Conservation (phyloP, 2,797 vertebrate species). For the Lerista edwardsae region DNA sequence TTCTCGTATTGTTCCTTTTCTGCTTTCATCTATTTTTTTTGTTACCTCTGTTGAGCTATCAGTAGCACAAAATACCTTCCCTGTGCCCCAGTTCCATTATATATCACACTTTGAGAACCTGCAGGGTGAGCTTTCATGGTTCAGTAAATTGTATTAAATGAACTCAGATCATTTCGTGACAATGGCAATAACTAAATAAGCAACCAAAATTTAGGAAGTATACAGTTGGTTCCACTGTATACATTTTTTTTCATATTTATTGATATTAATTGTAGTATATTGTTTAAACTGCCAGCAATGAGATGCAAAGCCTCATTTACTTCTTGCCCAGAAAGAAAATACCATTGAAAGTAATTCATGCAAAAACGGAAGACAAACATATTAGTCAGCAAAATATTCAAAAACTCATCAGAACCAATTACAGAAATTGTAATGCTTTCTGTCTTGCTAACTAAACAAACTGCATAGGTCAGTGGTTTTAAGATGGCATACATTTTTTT, state of each 20-base stretch:
- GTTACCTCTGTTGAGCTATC: neutral
- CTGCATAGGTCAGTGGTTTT: constrained; percentile 42
- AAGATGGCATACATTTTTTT: constrained; percentile 15
- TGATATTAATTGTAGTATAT: constrained; percentile 22
- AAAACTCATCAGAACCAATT: constrained; percentile 49
- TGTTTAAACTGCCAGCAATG: constrained; percentile 28
- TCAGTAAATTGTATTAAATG: constrained; percentile 14
- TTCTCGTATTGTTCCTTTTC: neutral
- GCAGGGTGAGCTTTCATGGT: neutral
- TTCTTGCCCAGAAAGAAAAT: constrained; percentile 40
- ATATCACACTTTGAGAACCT: constrained; percentile 2
- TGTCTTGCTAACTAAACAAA: constrained; percentile 47
- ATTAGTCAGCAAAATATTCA: constrained; percentile 50
- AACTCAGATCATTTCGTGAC: constrained; percentile 3
- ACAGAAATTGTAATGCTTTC: constrained; percentile 43
- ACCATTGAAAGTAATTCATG: constrained; percentile 41
- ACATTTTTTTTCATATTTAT: constrained; percentile 8
- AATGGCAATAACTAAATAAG: constrained; percentile 12
- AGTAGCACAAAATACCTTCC: neutral
- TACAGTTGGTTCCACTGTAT: constrained; percentile 7
- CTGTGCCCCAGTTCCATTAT: neutral
- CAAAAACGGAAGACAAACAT: constrained; percentile 48
- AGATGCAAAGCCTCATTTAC: constrained; percentile 41
- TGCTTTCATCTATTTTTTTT: neutral
- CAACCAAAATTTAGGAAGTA: constrained; percentile 37